Base-by-base conservation (phyloP, 2,888 invertebrate species). In the Amblyteles armatorius region DNA sequence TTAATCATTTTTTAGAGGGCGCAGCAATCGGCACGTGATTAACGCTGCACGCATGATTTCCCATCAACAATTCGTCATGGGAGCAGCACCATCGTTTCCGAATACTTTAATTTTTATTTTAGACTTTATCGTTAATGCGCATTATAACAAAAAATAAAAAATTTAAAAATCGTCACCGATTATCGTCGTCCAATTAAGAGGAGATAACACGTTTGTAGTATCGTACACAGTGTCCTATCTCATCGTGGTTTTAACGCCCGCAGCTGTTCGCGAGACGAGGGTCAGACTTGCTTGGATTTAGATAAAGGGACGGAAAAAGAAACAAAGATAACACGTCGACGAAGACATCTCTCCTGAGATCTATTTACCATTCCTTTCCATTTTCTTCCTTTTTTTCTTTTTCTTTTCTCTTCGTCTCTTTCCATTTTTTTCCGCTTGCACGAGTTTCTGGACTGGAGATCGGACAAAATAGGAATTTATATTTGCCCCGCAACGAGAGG, bases 381-480 rank as follows among this genome's bases (percentile, higher is more conserved):
- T 63, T 69, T 79, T n/a, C 11, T 44, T 36, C 29, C 26, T 69
- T 68, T 57, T 36, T 60, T 48, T 36, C n/a, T n/a, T 36, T 19
- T 50, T 50, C 40, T 52, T 69, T 68, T 57, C 52, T 40, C 48
- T 36, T 36, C 36, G 52, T 65, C 22, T 33, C 40, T 48, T 48
- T 5, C 19, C 68, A n/a, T 60, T 82, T 78, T 82, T 44, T 76
- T 55, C 57, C 63, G 67, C 83, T 44, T 16, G 76, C 57, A 81
- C 79, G 67, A 86, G 81, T 86, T 83, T 83, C 82, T 82, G 44
- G 13, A 44, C 72, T 67, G 77, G 72, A 82, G 85, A 85, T 82
- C 82, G 79, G 82, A 65, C 48, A 83, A 74, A 85, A 73, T 19
- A 76, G 55, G 65, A 78, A 80, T 83, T 85, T 74, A 16, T 86